Evolutionary conservation across 2,888 invertebrate genomes (phyloP), one percentile per base, ranked within the genome.

Genomic region (Drosophila hamatofila): DNA sequence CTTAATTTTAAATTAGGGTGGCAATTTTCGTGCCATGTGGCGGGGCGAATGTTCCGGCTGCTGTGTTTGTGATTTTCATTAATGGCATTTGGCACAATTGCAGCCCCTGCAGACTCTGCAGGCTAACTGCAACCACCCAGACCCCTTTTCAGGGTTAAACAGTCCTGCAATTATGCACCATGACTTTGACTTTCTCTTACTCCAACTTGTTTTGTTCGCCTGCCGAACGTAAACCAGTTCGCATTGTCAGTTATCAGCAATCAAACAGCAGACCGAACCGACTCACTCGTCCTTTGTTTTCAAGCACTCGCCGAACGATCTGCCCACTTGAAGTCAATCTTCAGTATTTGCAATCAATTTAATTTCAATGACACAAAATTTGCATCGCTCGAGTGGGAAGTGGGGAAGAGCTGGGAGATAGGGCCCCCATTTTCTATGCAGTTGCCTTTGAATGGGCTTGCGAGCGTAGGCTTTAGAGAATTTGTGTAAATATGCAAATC

Each of bases 341-440:
- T 86, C 80, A 86, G 88, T 87, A 87, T 87, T 87, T 87, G 86
- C 86, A 87, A 87, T 88, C 86, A 87, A 87, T 87, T 87, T 87
- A 86, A 87, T 88, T 87, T 88, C 86, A 87, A 87, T 88, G 86
- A 82, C 86, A 80, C 74, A 82, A 64, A 74, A 83, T 82, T 86
- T 86, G 80, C 75, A 81, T 80, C 78, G 18, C 65, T 49, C 35
- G 18, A 25, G 35, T 39, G 56, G 16, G 41, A 48, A 42, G 35
- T 11, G 56, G 12, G 52, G 21, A 14, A 35, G n/a, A 9, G 55
- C 8, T n/a, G 12, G 12, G 7, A 30, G 44, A 8, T 16, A 18
- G 27, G 5, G 12, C 39, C 54, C 33, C 35, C 52, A 35, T 54
- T 58, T 61, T 67, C 72, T 65, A 61, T 65, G 72, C 72, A 73